Evolutionary conservation across 2,113 vertebrate species (phyloP).

Genomic region (Phalacrocorax carbo): DNA sequence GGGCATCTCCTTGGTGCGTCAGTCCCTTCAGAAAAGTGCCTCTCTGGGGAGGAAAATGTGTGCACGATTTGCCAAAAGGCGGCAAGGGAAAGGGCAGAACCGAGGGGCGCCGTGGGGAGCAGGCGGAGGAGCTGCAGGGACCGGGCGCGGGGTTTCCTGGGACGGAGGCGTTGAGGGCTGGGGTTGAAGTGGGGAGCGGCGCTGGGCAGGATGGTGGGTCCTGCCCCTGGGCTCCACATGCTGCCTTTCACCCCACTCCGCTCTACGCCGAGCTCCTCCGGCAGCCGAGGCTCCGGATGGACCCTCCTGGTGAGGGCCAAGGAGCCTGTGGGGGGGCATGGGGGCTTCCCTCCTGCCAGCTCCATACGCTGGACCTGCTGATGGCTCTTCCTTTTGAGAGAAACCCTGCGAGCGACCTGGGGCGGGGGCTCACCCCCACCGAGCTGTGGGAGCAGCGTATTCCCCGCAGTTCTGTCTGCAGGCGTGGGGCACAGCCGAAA

Average conservation of each 20-base stretch:
- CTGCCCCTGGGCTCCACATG: rapidly evolving
- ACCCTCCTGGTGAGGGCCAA: background rate
- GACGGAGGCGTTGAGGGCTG: rapidly evolving
- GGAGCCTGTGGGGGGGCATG: background rate
- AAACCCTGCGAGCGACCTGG: rapidly evolving
- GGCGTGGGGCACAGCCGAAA: background rate
- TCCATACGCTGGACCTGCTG: rapidly evolving
- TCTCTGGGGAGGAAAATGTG: background rate
- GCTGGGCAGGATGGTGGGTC: background rate
- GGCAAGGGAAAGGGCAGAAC: background rate
- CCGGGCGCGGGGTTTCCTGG: rapidly evolving
- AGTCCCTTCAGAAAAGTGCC: background rate
- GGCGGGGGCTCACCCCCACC: background rate
- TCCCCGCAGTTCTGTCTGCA: background rate
- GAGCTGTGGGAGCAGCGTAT: background rate
- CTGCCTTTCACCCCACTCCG: background rate
- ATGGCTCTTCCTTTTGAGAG: background rate
- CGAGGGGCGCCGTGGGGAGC: background rate
- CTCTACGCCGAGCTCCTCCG: background rate
- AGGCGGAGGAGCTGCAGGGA: background rate
- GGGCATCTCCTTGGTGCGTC: background rate
- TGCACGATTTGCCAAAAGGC: background rate
- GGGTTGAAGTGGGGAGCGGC: background rate
- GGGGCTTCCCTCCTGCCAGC: background rate
- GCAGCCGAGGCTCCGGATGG: rapidly evolving